A percentile compares a stretch with the other conserved stretches of the same genome.
phyloP scores from a whole-genome alignment of 2,113 vertebrate genomes.

The Cryptotis parvus region DNA sequence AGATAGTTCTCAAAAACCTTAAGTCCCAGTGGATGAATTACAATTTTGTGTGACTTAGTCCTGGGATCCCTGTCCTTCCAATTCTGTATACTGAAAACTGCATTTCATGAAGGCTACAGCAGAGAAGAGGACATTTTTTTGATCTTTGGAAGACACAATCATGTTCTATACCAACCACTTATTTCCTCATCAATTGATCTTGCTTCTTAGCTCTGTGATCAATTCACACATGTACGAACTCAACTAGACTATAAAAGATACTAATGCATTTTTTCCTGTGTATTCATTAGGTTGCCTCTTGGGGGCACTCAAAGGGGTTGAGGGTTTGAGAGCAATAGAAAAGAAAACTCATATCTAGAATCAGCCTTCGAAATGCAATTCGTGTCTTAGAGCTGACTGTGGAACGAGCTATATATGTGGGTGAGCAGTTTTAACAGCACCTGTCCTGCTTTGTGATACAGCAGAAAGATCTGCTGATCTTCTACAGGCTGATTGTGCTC shows the following conservation, averaged over 20 bases:
- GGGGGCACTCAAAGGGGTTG: no score
- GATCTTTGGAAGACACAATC: conserved; percentile 26
- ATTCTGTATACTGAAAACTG: conserved; percentile 72
- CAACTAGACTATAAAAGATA: background rate
- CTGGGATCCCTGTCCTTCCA: conserved; percentile 47
- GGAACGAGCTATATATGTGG: background rate
- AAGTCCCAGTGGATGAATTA: background rate
- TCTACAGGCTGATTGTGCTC: conserved; percentile 67
- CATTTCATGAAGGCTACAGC: conserved; percentile 53
- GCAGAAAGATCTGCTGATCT: conserved; percentile 60
- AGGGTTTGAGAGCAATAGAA: background rate
- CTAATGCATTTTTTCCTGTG: background rate
- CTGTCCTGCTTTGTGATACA: background rate
- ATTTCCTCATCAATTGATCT: conserved; percentile 34
- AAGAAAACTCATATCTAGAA: background rate
- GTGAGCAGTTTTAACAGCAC: background rate
- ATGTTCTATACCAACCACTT: conserved; percentile 7
- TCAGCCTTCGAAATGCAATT: background rate
- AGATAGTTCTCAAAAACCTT: conserved; percentile 51
- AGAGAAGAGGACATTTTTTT: conserved; percentile 32
- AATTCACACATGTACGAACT: background rate
- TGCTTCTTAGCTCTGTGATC: background rate
- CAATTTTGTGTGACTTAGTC: conserved; percentile 66
- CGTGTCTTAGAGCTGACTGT: background rate
- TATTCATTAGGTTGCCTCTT: background rate